Conservation (phyloP, 1,140 invertebrate species). For the Scaptodrosophila lebanonensis region DNA sequence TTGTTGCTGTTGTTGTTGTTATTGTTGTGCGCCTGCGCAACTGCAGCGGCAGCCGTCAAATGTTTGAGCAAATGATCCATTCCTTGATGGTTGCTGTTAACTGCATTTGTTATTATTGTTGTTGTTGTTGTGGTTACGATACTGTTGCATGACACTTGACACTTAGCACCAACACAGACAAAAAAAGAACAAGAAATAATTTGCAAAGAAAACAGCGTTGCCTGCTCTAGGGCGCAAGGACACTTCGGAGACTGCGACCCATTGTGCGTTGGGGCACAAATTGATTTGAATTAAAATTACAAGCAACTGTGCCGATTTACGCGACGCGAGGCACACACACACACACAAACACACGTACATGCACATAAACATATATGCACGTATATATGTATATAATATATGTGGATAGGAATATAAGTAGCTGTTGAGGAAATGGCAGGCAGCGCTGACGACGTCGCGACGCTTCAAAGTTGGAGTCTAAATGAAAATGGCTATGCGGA, state of each 20-base stretch:
- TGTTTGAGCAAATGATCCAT: conserved; percentile 65
- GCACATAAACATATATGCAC: background rate
- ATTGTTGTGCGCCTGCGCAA: conserved; percentile 39
- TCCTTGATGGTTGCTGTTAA: background rate
- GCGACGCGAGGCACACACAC: conserved; percentile 1
- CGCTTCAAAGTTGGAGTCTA: conserved; percentile 46
- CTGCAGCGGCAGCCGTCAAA: conserved; percentile 40
- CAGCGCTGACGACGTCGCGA: conserved; percentile 14
- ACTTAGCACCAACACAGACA: background rate
- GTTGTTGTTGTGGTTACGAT: background rate
- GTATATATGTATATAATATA: no score
- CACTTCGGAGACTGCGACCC: conserved; percentile 23
- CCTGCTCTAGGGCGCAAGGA: conserved; percentile 1
- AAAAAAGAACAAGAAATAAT: background rate
- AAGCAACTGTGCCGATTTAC: conserved; percentile 39
- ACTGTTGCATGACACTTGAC: conserved; percentile 27
- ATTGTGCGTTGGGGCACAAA: conserved; percentile 66
- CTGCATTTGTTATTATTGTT: no score
- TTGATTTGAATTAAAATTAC: conserved; percentile 74
- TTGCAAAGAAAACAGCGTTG: background rate
- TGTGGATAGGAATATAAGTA: no score
- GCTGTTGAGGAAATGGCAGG: no score
- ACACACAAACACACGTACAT: background rate
- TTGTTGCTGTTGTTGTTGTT: background rate
- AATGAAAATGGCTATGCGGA: conserved; percentile 48